Evolutionary conservation across 1,140 invertebrate species (phyloP), one percentile per base, ranked within the genome.

Genomic region (Drosophila suzukii): DNA sequence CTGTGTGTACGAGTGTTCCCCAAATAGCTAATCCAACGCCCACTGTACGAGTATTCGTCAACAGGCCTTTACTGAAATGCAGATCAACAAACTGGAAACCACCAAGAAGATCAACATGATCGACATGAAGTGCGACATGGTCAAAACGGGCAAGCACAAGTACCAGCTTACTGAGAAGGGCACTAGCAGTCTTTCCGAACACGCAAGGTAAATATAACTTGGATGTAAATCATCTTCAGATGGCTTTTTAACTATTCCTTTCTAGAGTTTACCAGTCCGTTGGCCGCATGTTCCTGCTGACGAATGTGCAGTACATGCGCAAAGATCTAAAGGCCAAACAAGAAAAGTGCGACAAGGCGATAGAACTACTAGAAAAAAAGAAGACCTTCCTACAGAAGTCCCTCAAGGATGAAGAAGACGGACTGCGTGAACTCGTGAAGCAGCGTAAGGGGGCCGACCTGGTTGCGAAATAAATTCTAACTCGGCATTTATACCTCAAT

Each of bases 141-240:
- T 92, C 0, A 92, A 92, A 44, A 92, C 70, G 12, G 91, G 91
- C 4, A 92, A 91, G 75, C 90, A 92, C n/a, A 91, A 92, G 54
- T 92, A 91, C 55, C 74, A 78, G 24, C 63, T 92, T 2, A 92
- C 92, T 4, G 90, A 91, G 44, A 91, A 83, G 62, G 90, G 84
- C 49, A 90, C 91, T 15, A 91, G 83, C 63, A 82, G 81, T 20
- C 58, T 92, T 11, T 60, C 75, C 2, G 73, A 90, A 15, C 83
- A 91, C 27, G 88, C 85, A 6, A 91, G 75, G 91, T 92, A 24
- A 5, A 8, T 46, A 2, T 24, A 54, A 8, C 13, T 2, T 0
- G 4, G 36, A 8, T 6, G 2, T 24, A 12, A 17, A 47, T n/a
- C n/a, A 17, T 60, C 1, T 6, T 15, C n/a, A 15, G 11, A 17